phyloP scores from a whole-genome alignment of 1,140 invertebrate genomes.

The Phenacoccus solenopsis region DNA sequence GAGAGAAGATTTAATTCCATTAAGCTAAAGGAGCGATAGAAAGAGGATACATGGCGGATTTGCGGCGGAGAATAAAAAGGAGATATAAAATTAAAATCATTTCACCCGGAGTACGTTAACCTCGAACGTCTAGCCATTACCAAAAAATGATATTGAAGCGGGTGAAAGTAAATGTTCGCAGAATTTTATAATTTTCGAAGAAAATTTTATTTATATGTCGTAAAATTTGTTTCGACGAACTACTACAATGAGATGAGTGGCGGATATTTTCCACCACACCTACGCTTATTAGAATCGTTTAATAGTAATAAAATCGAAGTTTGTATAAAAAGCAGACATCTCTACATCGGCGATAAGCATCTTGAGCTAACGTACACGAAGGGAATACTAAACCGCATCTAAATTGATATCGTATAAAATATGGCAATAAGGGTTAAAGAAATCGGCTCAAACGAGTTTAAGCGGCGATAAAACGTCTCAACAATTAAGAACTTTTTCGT shows the following conservation, averaged over 20 bases:
- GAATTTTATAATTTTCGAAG: neutral
- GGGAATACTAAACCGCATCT: neutral
- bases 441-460: neutral
- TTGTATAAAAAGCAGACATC: neutral
- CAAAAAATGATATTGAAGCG: too few relatives aligned
- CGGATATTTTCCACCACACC: neutral
- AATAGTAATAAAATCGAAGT: neutral
- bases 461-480: neutral
- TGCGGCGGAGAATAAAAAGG: too few relatives aligned
- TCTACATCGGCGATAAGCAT: neutral
- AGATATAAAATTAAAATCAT: neutral
- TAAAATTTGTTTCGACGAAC: neutral
- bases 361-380: neutral
- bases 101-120: neutral
- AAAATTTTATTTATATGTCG: neutral
- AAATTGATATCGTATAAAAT: neutral
- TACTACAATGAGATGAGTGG: neutral
- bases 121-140: neutral
- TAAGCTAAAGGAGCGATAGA: too few relatives aligned
- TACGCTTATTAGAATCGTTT: neutral
- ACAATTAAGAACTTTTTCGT: neutral
- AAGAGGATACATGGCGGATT: too few relatives aligned
- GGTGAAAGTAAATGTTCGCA: too few relatives aligned
- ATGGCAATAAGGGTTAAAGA: neutral
- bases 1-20: too few relatives aligned